Percentiles rank a stretch among this genome's conserved stretches.
These are phyloP conservation scores for Theonella swinhoei DNA, from an alignment of 37 sponge, comb jelly and placozoan genomes.

Conservation along the genomic window DNA sequence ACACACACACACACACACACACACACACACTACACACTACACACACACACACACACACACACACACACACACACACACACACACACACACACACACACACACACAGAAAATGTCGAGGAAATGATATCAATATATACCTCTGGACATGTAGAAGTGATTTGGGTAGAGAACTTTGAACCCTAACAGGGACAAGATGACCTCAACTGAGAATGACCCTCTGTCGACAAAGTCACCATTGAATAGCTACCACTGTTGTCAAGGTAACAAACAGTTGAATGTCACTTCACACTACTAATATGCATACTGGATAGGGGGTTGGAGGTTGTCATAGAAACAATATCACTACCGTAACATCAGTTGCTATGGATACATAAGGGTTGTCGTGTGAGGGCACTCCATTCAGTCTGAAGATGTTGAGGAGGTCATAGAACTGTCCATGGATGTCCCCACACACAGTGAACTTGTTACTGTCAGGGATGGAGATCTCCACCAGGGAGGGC, in stretches of 20 bases:
- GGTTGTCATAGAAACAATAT: background rate
- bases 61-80: too few relatives aligned
- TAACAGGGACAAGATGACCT: slow-evolving; percentile 89
- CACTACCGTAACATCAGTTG: background rate
- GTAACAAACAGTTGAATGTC: background rate
- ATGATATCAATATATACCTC: slow-evolving; percentile 57
- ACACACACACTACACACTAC: too few relatives aligned
- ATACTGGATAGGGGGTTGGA: too few relatives aligned
- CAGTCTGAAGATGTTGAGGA: slow-evolving; percentile 94
- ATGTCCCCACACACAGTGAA: slow-evolving; percentile 99
- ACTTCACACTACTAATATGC: background rate
- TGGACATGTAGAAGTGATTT: slow-evolving; percentile 86
- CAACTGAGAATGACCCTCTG: slow-evolving; percentile 95
- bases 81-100: too few relatives aligned
- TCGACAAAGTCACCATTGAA: slow-evolving; percentile 99
- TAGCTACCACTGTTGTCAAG: slow-evolving; percentile 47
- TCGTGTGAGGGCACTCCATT: slow-evolving; percentile 90
- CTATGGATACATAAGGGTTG: slow-evolving; percentile 95
- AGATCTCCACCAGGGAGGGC: slow-evolving; percentile 76
- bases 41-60: too few relatives aligned
- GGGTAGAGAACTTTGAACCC: slow-evolving; percentile 97
- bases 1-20: too few relatives aligned
- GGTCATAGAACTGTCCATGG: slow-evolving; percentile 98
- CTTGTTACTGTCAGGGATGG: slow-evolving; percentile 80
- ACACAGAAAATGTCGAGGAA: too few relatives aligned